Conservation (phyloP, 2,113 vertebrate genomes). For the Strix aluco region DNA sequence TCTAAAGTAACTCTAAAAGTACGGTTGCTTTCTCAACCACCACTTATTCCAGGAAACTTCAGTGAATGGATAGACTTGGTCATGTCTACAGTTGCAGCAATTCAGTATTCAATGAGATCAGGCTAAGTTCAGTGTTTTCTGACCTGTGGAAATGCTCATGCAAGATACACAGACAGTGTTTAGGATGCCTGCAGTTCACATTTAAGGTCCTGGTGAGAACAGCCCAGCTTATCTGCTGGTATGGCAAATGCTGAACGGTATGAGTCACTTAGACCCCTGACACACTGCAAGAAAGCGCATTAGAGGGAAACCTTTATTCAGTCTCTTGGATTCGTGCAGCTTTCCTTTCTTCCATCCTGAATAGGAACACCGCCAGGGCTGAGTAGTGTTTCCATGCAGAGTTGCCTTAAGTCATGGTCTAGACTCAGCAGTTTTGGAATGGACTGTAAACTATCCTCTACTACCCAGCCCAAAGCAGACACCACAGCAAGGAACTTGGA, state of each 20-base stretch:
- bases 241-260: background rate
- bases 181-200: background rate
- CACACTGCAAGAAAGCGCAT: background rate
- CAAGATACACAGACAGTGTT: background rate
- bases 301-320: conserved; percentile 11
- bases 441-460: background rate
- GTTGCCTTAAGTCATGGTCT: background rate
- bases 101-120: background rate
- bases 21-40: background rate
- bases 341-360: conserved; percentile 17
- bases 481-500: background rate
- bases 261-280: background rate
- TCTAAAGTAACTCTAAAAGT: background rate
- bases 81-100: background rate
- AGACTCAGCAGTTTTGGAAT: conserved; percentile 15
- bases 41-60: background rate
- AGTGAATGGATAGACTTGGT: background rate
- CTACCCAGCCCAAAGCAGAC: background rate
- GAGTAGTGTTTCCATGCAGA: background rate
- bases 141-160: background rate
- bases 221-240: background rate
- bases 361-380: background rate
- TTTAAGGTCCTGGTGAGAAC: background rate
- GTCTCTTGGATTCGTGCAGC: background rate
- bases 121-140: background rate